Percentiles rank a stretch among this genome's conserved stretches.
phyloP scores from a whole-genome alignment of 23 tunicate genomes.

The Styela clava region DNA sequence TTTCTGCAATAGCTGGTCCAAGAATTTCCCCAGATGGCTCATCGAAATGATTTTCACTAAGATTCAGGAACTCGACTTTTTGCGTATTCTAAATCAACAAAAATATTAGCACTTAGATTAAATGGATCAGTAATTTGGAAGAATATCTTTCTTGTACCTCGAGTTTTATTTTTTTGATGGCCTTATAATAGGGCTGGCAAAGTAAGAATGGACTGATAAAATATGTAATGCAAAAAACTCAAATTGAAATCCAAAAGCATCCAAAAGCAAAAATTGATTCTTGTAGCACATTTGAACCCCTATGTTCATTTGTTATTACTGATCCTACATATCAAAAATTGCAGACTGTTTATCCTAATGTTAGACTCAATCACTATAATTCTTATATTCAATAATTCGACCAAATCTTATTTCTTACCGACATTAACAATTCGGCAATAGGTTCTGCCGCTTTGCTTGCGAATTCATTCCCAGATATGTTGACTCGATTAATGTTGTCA shows the following conservation, averaged over 20 bases:
- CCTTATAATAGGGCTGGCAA: too few relatives aligned
- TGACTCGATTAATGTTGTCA: slow-evolving; percentile 62
- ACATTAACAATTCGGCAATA: slow-evolving; percentile 49
- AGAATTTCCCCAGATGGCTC: slow-evolving; percentile 63
- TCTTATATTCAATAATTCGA: too few relatives aligned
- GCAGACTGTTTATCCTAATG: too few relatives aligned
- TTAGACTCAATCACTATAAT: too few relatives aligned
- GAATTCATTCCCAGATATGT: slow-evolving; percentile 87
- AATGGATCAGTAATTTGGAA: slow-evolving; percentile 1
- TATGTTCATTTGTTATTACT: too few relatives aligned
- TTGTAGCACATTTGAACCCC: not conserved
- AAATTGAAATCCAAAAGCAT: not conserved
- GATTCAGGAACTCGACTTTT: slow-evolving; percentile 70
- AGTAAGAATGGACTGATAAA: too few relatives aligned
- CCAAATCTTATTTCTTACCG: slow-evolving; percentile 33
- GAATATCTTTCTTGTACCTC: not conserved
- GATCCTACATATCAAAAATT: too few relatives aligned
- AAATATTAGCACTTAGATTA: too few relatives aligned
- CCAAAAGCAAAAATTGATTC: not conserved
- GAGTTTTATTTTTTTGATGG: not conserved
- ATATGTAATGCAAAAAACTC: not conserved
- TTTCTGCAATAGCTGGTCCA: slow-evolving; percentile 90
- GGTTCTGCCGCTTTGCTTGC: slow-evolving; percentile 71
- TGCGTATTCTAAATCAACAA: slow-evolving; percentile 55
- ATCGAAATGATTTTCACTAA: slow-evolving; percentile 77